Percentiles rank a stretch among this genome's conserved stretches.
Conservation (phyloP, 2,113 vertebrate species). For the Ochotona curzoniae region DNA sequence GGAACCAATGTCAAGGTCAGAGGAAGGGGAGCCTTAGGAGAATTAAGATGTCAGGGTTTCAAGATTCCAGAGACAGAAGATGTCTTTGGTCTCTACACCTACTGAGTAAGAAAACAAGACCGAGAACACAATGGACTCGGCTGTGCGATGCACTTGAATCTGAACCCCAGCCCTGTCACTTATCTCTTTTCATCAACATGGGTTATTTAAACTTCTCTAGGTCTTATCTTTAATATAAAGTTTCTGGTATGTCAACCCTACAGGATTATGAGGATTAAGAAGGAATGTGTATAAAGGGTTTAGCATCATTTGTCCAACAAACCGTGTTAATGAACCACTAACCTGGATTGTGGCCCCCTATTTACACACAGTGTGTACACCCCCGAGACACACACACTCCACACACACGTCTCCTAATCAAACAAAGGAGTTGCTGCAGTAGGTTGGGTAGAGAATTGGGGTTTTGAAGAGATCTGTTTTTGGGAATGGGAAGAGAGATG, state of each 20-base stretch:
- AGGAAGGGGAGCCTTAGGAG: neutral
- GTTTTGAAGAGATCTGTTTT: neutral
- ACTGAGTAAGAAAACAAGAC: neutral
- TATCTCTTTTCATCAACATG: neutral
- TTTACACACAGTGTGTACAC: neutral
- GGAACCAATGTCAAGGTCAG: neutral
- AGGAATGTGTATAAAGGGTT: neutral
- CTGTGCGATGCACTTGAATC: neutral
- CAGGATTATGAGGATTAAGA: neutral
- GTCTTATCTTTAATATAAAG: neutral
- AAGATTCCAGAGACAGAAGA: neutral
- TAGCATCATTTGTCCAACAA: neutral
- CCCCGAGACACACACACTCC: rapidly evolving
- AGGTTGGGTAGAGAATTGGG: neutral
- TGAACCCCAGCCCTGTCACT: neutral
- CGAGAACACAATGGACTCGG: neutral
- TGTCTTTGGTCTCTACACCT: neutral
- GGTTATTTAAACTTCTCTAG: neutral
- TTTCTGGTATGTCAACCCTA: neutral
- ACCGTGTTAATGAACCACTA: neutral
- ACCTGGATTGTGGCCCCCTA: neutral
- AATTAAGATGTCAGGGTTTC: neutral
- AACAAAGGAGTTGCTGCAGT: neutral
- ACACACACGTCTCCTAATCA: neutral
- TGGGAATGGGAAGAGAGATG: neutral